Conservation (phyloP, 23 tunicate species). For the Halocynthia aurantium region DNA sequence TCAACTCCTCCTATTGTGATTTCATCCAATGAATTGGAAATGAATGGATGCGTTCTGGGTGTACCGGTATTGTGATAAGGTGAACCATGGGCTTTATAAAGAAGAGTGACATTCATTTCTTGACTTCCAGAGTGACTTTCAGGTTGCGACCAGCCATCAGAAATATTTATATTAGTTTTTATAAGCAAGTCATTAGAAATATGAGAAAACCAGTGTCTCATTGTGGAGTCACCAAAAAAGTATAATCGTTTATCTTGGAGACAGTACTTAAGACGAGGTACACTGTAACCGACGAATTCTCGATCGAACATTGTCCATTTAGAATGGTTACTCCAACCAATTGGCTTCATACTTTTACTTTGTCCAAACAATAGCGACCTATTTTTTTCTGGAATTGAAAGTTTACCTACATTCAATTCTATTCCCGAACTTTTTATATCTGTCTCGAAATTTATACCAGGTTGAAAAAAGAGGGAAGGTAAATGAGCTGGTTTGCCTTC, state of each 20-base stretch:
- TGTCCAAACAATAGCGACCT: neutral
- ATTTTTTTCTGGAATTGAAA: no score
- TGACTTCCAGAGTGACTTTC: neutral
- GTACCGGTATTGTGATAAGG: conserved; percentile 26
- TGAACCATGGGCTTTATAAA: conserved; percentile 23
- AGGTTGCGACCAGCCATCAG: conserved; percentile 1
- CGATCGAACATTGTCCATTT: neutral
- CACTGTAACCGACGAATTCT: neutral
- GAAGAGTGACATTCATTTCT: conserved; percentile 11
- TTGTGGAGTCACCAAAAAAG: conserved; percentile 58
- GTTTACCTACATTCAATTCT: neutral
- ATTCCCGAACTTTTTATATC: neutral
- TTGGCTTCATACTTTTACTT: conserved; percentile 7
- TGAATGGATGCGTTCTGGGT: neutral
- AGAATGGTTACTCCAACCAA: conserved; percentile 6
- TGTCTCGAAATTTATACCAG: neutral
- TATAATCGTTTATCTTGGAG: conserved; percentile 23
- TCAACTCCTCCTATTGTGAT: conserved; percentile 13
- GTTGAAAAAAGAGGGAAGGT: neutral
- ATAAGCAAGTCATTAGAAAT: neutral
- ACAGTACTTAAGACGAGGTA: conserved; percentile 3
- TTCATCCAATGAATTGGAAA: conserved; percentile 8
- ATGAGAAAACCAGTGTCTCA: conserved; percentile 18
- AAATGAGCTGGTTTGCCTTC: neutral
- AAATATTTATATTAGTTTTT: neutral